Percentiles rank a stretch among this genome's conserved stretches.
Evolutionary conservation across 2,797 vertebrate genomes (phyloP).

Genomic region (Uromys caudimaculatus): DNA sequence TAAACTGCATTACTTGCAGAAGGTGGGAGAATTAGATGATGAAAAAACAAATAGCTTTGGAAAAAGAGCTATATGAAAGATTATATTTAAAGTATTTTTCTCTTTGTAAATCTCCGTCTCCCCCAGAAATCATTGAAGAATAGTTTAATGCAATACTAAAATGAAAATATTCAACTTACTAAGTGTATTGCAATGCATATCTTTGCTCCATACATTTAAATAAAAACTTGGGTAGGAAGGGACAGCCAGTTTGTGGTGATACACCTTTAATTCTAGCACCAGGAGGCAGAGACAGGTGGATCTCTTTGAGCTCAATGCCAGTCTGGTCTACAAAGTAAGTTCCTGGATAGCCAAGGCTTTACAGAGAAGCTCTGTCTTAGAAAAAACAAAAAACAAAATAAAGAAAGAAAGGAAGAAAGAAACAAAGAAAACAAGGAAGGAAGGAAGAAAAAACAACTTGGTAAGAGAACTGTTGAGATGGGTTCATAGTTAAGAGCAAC

Average conservation of each 20-base stretch:
- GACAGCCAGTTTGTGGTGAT: not conserved
- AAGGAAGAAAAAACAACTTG: not conserved
- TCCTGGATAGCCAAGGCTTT: not conserved
- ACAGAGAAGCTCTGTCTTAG: not conserved
- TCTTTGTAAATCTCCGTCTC: not conserved
- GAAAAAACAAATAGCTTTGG: not conserved
- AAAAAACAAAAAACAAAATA: not conserved
- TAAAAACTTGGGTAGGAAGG: not conserved
- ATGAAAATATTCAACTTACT: not conserved
- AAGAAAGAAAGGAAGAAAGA: no score
- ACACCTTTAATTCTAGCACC: not conserved
- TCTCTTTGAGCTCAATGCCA: not conserved
- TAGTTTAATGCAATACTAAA: not conserved
- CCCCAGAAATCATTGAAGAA: not conserved
- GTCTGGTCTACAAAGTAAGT: not conserved
- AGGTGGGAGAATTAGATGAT: not conserved
- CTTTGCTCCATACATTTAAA: not conserved
- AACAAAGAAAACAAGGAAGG: no score
- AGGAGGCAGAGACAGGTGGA: not conserved
- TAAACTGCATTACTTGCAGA: not conserved
- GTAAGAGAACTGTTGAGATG: not conserved
- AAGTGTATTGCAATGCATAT: not conserved
- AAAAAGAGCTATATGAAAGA: not conserved
- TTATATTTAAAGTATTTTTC: not conserved
- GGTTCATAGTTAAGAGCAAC: not conserved